Conservation (phyloP, 1,140 invertebrate genomes). For the Pseudomyrmex cubaensis region DNA sequence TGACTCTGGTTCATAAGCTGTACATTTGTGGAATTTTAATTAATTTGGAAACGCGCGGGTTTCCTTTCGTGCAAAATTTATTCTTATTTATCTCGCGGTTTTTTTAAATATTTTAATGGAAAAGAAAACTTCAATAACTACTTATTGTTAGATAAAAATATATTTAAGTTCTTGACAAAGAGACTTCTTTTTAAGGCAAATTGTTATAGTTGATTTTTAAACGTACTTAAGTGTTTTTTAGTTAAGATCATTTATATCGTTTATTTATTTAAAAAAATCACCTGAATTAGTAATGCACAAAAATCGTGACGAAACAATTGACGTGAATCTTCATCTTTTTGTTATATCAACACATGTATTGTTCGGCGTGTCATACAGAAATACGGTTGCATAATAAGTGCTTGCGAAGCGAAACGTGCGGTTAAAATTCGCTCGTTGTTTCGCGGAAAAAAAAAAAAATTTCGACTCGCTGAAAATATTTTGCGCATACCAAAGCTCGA, state of each 20-base stretch:
- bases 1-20: neutral
- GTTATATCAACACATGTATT: neutral
- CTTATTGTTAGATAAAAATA: no score
- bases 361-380: neutral
- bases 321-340: neutral
- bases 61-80: no score
- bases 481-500: neutral
- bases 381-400: conserved; percentile 31
- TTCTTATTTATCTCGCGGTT: no score
- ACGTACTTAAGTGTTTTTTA: no score
- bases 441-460: conserved; percentile 19
- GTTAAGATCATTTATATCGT: no score
- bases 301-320: neutral
- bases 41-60: neutral
- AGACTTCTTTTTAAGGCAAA: no score
- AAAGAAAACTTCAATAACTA: no score
- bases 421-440: conserved; percentile 7
- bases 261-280: no score
- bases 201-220: no score
- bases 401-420: conserved; percentile 8
- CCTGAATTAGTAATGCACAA: neutral
- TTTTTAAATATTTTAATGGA: no score
- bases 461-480: neutral
- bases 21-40: neutral
- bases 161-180: no score